Evolutionary conservation across 1,140 invertebrate genomes (phyloP), one percentile per base, ranked within the genome.

Genomic region (Drosophila paulistorum): DNA sequence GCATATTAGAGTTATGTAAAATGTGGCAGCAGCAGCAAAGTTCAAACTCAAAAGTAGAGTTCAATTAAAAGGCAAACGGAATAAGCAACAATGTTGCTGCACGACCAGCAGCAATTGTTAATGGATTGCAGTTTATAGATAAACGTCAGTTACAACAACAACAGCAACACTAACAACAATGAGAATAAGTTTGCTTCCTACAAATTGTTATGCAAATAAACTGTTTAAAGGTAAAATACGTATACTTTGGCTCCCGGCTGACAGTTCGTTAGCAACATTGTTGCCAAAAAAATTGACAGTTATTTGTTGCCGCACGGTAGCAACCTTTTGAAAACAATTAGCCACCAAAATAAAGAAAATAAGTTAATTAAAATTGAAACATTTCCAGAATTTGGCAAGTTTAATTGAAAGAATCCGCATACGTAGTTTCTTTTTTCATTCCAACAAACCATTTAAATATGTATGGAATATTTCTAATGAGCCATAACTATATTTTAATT

Each of bases 151-250:
- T 42, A n/a, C n/a, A n/a, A 39, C 55, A 33, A 61, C 63, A 60
- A 10, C 55, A 57, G n/a, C 66, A 69, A 42, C 17, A 11, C 57
- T 11, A 57, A 57, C 54, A 57, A 57, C 45, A 48, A 48, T 48
- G 45, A 51, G 45, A 51, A 51, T 51, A 23, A 23, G 66, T 58
- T 55, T 58, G 41, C 13, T n/a, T 42, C 68, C 11, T 66, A 77
- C 75, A 77, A 77, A 77, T 77, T 77, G 74, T 77, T 77, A 77
- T 77, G 74, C 74, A 77, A 77, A 77, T 77, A 59, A 60, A 20
- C 11, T 45, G 45, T 71, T 77, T 58, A 65, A 63, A 63, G 42
- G 61, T 48, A 48, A 63, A 59, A 37, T 37, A 63, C 61, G 26
- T 63, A 35, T 42, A 17, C 33, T 45, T 60, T 63, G 30, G 26